These are phyloP conservation scores for Hetaerina americana DNA, from an alignment of 1,140 invertebrate genomes.

Conservation along the genomic window DNA sequence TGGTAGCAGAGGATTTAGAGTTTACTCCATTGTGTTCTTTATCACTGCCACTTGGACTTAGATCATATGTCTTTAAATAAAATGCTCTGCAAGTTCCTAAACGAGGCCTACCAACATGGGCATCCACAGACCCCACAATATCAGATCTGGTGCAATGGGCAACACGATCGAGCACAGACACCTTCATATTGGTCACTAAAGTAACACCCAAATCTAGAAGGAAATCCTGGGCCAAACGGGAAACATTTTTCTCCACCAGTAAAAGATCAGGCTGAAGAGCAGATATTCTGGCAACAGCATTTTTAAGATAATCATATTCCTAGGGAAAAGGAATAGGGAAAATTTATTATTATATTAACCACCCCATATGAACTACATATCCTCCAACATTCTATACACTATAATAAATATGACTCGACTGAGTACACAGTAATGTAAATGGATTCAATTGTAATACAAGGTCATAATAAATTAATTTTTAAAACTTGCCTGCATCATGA, in stretches of 20 bases:
- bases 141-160: constrained; percentile 72
- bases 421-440: too few species aligned
- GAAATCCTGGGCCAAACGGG: constrained; percentile 76
- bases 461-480: neutral
- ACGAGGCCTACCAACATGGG: constrained; percentile 64
- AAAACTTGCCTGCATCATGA: constrained; percentile 63
- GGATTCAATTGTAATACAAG: neutral
- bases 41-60: neutral
- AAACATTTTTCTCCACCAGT: constrained; percentile 79
- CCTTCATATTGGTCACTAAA: constrained; percentile 78
- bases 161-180: constrained; percentile 67
- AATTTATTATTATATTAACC: neutral
- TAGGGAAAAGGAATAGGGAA: constrained; percentile 34
- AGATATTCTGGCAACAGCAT: constrained; percentile 77
- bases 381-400: neutral
- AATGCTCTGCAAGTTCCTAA: constrained; percentile 58
- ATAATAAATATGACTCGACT: neutral
- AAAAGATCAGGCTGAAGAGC: constrained; percentile 76
- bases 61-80: constrained; percentile 10
- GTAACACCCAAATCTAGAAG: constrained; percentile 68
- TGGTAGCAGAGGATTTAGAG: constrained; percentile 35
- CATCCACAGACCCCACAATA: constrained; percentile 81
- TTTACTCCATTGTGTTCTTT: neutral
- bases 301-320: constrained; percentile 80
- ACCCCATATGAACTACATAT: neutral